Percentiles rank a stretch among this genome's conserved stretches.
Conservation (phyloP, 1,140 invertebrate species). For the Dryas iulia region DNA sequence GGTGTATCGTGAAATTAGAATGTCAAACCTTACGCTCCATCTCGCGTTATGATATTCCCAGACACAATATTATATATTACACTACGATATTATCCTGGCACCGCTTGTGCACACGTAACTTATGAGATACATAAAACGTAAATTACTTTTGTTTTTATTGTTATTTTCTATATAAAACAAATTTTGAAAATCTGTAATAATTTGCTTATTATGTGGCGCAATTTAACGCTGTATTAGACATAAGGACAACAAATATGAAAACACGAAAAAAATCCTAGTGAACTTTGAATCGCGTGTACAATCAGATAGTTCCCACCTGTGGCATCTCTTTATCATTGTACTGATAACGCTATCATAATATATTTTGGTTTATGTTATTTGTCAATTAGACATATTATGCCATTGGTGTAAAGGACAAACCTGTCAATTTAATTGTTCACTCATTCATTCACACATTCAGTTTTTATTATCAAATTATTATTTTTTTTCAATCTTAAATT, state of each 20-base stretch:
- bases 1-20: slow-evolving; percentile 20
- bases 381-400: background rate
- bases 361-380: background rate
- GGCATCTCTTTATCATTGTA: background rate
- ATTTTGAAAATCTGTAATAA: too few species aligned
- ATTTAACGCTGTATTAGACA: too few species aligned
- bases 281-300: background rate
- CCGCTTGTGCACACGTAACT: background rate
- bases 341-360: background rate
- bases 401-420: too few species aligned
- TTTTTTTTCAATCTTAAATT: too few species aligned
- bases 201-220: too few species aligned
- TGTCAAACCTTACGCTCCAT: slow-evolving; percentile 24
- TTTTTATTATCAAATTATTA: too few species aligned
- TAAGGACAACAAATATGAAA: too few species aligned
- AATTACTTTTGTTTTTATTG: background rate
- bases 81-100: background rate
- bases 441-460: too few species aligned
- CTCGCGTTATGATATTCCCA: slow-evolving; percentile 21
- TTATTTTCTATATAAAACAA: too few species aligned
- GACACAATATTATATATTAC: background rate
- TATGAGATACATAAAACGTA: background rate
- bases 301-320: background rate
- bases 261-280: too few species aligned
- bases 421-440: too few species aligned